phyloP scores from a whole-genome alignment of 2,113 vertebrate genomes.

The Podocnemis expansa region DNA sequence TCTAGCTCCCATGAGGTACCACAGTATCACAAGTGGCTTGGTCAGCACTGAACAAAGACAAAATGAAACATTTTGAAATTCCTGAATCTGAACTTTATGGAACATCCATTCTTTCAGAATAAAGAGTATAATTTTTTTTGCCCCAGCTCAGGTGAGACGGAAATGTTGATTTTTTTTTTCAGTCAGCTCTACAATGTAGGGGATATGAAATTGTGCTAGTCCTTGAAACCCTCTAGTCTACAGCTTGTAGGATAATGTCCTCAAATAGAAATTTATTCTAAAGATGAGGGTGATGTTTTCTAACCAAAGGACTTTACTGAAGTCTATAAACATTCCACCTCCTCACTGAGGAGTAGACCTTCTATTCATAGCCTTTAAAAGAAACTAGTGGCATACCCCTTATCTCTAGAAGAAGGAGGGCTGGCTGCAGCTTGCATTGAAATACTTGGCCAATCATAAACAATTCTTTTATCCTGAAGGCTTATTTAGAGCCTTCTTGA shows the following conservation, averaged over 20 bases:
- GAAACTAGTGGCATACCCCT: not conserved
- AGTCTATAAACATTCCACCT: not conserved
- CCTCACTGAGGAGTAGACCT: not conserved
- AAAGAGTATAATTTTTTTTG: not conserved
- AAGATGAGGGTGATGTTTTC: rapidly evolving
- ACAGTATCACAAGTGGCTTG: rapidly evolving
- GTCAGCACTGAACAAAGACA: not conserved
- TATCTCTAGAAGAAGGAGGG: not conserved
- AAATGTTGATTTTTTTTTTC: not conserved
- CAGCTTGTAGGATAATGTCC: not conserved
- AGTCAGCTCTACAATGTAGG: rapidly evolving
- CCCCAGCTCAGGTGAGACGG: not conserved
- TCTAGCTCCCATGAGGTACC: not conserved
- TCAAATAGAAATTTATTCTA: not conserved
- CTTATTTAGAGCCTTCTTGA: not conserved
- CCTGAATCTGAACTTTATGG: too few relatives aligned
- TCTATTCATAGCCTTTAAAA: not conserved
- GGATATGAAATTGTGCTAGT: not conserved
- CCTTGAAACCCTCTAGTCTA: rapidly evolving
- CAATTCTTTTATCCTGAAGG: not conserved
- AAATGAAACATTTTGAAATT: not conserved
- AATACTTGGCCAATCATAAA: rapidly evolving
- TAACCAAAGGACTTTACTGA: not conserved
- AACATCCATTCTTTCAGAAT: too few relatives aligned
- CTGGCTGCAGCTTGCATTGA: not conserved